Base-by-base conservation (phyloP, 2,888 invertebrate species). In the Bombylius discolor region DNA sequence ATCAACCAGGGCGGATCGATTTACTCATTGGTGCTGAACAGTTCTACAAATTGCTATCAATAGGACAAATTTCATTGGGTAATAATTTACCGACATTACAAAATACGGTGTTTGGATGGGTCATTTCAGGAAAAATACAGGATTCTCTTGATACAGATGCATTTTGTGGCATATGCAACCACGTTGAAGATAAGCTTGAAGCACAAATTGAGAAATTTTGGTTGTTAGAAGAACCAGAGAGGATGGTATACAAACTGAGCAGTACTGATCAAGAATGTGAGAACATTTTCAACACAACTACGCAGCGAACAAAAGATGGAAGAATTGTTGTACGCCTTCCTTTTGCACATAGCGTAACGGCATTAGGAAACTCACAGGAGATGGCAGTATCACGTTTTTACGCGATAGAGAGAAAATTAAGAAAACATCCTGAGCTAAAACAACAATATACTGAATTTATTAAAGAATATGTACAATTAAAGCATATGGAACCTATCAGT, bases 61-160 rank as follows among this genome's bases (percentile, higher is more conserved):
- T 53, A 12, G 42, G 23, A 49, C 48, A 49, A 49, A 49, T 49
- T 23, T 42, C 23, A 33, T 14, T 53, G n/a, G n/a, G 13, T 9
- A 49, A 53, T 39, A 31, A 11, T 36, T 51, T 39, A 12, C 51
- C 51, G 2, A 49, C 48, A n/a, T 49, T 49, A n/a, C 49, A 49
- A 49, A 53, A 53, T 13, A 48, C 44, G 11, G 49, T 53, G 2
- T 49, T 53, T 32, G 53, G 49, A 4, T 53, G 48, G 48, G 49
- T 53, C 11, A 33, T 42, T 11, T 13, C 48, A 14, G 53, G 45
- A 4, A 46, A 13, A 36, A 11, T 39, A 39, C 39, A 7, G 7
- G 2, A 39, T 39, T 39, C 39, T 9, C 11, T 9, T 39, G 8
- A 39, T 39, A 9, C 39, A 39, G 11, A 39, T 7, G 39, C 39